These are phyloP conservation scores for Odontesthes bonariensis DNA, from an alignment of 2,113 vertebrate genomes.

Conservation along the genomic window DNA sequence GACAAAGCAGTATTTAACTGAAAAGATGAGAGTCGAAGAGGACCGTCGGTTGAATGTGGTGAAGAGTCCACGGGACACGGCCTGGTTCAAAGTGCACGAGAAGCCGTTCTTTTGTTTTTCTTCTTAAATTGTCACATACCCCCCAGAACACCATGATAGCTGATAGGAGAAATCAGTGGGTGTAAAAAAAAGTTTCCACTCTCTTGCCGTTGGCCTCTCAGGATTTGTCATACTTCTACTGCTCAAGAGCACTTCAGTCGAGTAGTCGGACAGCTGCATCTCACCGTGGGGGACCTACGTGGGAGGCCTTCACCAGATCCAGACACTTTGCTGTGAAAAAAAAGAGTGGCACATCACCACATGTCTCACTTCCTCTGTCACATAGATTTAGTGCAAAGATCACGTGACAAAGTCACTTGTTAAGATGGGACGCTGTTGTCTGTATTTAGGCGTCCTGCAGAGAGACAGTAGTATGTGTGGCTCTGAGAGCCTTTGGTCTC, in stretches of 20 bases:
- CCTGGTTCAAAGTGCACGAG: conserved; percentile 11
- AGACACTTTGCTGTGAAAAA: background rate
- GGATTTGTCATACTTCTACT: background rate
- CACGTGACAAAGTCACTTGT: background rate
- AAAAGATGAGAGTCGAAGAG: conserved; percentile 35
- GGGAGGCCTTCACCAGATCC: background rate
- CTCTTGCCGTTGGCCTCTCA: background rate
- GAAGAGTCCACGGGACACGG: conserved; percentile 2
- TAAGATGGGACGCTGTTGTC: background rate
- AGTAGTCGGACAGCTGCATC: background rate
- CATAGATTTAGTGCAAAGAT: too few relatives aligned
- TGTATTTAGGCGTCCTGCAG: background rate
- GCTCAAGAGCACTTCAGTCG: background rate
- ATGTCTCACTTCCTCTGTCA: background rate
- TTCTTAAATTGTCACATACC: background rate
- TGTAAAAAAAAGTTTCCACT: background rate
- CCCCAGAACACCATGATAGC: background rate
- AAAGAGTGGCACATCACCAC: background rate
- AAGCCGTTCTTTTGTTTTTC: background rate
- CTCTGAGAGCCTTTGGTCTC: too few relatives aligned
- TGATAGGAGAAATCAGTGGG: background rate
- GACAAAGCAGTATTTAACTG: conserved; percentile 64
- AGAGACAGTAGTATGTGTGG: too few relatives aligned
- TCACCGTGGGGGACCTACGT: background rate
- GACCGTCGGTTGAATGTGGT: conserved; percentile 34